A percentile compares a stretch with the other conserved stretches of the same genome.
phyloP scores from a whole-genome alignment of 2,797 vertebrate species.

The Chiroxiphia lanceolata region DNA sequence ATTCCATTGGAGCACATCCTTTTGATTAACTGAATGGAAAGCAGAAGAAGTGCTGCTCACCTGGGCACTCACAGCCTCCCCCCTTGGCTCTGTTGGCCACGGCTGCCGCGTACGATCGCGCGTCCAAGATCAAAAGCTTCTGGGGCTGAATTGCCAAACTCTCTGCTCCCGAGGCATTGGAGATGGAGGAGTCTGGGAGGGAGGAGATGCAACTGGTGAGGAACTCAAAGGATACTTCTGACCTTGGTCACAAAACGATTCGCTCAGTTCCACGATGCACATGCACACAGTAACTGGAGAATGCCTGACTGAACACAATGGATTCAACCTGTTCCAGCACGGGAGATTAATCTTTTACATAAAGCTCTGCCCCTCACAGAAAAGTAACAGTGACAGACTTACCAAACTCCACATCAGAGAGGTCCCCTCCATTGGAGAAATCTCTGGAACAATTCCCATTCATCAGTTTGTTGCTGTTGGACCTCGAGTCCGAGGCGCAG shows the following conservation, averaged over 20 bases:
- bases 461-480: conserved; percentile 73
- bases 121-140: conserved; percentile 94
- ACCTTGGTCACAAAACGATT: neutral
- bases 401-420: conserved; percentile 94
- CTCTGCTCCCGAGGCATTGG: conserved; percentile 89
- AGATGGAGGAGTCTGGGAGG: conserved; percentile 88
- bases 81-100: conserved; percentile 98
- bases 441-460: conserved; percentile 80
- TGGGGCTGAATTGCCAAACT: conserved; percentile 86
- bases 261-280: neutral
- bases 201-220: neutral
- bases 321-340: neutral
- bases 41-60: conserved; percentile 68
- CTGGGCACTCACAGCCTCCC: conserved; percentile 97
- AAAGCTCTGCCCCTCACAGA: neutral
- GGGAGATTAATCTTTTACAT: neutral
- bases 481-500: conserved; percentile 87
- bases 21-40: neutral
- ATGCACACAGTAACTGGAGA: neutral
- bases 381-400: neutral
- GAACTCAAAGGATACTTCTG: neutral
- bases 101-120: conserved; percentile 93
- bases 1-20: neutral
- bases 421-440: conserved; percentile 83
- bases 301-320: neutral